These are phyloP conservation scores for Zosterops japonicus DNA, from an alignment of 2,113 vertebrate genomes.

Conservation along the genomic window DNA sequence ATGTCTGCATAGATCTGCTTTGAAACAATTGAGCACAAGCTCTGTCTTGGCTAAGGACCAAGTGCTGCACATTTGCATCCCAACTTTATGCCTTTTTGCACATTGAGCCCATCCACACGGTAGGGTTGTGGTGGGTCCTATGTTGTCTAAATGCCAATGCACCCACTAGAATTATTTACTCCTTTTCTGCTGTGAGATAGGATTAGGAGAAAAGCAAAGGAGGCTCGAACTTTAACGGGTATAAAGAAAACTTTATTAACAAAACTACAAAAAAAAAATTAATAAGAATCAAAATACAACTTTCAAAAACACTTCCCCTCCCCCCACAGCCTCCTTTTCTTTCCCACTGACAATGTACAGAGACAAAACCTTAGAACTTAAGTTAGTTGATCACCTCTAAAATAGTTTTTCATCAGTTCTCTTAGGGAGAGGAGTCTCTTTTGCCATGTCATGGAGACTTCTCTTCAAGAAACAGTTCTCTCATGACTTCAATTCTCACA, in stretches of 20 bases:
- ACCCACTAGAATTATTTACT: neutral
- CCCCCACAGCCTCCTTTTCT: neutral
- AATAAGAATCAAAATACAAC: neutral
- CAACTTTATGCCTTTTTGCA: conserved; percentile 31
- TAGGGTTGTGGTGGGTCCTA: neutral
- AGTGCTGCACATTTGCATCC: conserved; percentile 29
- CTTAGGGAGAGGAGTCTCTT: neutral
- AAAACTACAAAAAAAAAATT: neutral
- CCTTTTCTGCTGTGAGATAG: neutral
- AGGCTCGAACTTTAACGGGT: neutral
- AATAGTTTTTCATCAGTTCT: neutral
- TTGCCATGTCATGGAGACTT: neutral
- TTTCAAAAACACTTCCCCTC: neutral
- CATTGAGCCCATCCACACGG: conserved; percentile 45
- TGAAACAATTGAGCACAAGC: conserved; percentile 40
- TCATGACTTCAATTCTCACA: neutral
- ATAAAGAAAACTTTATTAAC: neutral
- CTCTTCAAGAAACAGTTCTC: neutral
- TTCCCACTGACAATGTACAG: neutral
- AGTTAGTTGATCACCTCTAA: neutral
- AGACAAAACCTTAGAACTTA: neutral
- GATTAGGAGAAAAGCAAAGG: neutral
- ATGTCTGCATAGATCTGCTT: neutral
- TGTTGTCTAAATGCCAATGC: neutral
- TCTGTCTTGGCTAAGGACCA: conserved; percentile 24